Conservation (phyloP, 2,797 vertebrate genomes). For the Eurystomus glaucurus region DNA sequence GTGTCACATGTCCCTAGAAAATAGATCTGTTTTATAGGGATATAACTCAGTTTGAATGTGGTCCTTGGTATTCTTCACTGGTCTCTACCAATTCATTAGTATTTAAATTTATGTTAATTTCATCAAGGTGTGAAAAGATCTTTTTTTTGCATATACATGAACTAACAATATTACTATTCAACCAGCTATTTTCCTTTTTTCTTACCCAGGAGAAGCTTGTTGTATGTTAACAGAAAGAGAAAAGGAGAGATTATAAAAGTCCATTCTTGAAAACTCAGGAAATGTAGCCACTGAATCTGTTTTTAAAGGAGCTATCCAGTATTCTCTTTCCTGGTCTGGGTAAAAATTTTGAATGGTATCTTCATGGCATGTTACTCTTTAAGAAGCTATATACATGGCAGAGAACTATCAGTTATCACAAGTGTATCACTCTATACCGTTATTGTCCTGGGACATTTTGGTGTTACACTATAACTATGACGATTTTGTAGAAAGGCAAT, state of each 20-base stretch:
- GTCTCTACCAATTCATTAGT: slow-evolving; percentile 77
- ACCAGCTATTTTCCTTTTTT: slow-evolving; percentile 47
- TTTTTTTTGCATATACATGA: slow-evolving; percentile 85
- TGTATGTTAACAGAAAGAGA: slow-evolving; percentile 66
- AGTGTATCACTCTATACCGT: neutral
- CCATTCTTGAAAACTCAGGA: neutral
- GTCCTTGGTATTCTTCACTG: slow-evolving; percentile 73
- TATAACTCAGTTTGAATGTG: slow-evolving; percentile 34
- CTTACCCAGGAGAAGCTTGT: slow-evolving; percentile 56
- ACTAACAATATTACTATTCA: slow-evolving; percentile 81
- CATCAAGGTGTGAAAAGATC: slow-evolving; percentile 85
- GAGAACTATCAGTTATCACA: neutral
- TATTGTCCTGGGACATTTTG: neutral
- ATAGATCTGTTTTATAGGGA: slow-evolving; percentile 59
- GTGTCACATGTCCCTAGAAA: slow-evolving; percentile 61
- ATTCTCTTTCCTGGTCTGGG: neutral
- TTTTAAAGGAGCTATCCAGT: neutral
- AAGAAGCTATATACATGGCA: neutral
- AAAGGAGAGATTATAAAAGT: slow-evolving; percentile 3
- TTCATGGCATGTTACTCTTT: neutral
- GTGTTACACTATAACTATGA: neutral
- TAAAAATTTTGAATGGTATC: neutral
- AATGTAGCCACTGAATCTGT: neutral
- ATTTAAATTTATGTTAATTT: slow-evolving; percentile 88
- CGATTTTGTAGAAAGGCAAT: neutral